These are phyloP conservation scores for Merluccius polli DNA, from an alignment of 2,797 vertebrate species.

Conservation along the genomic window DNA sequence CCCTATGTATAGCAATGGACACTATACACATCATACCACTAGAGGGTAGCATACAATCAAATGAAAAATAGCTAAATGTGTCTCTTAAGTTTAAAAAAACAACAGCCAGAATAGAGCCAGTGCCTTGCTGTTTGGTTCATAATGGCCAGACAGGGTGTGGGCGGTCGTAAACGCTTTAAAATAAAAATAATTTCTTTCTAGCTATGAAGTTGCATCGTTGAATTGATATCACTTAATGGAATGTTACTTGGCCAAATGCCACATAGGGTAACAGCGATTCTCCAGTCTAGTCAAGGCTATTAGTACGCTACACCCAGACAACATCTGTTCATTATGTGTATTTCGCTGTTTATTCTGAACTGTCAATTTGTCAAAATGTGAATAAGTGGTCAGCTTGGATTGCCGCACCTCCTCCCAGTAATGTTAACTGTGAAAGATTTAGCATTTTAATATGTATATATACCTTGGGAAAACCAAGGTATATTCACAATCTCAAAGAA, in stretches of 20 bases:
- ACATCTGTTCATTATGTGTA: not conserved
- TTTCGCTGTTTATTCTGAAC: not conserved
- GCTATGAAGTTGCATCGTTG: not conserved
- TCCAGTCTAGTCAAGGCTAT: not conserved
- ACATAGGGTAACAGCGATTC: not conserved
- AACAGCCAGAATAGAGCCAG: not conserved
- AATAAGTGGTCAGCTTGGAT: not conserved
- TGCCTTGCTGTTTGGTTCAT: not conserved
- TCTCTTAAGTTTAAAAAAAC: not conserved
- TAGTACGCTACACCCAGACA: not conserved
- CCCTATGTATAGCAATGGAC: not conserved
- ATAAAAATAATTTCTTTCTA: not conserved
- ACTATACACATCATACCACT: slow-evolving; percentile 29
- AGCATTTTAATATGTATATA: not conserved
- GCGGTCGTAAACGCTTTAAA: not conserved
- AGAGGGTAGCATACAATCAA: slow-evolving; percentile 57
- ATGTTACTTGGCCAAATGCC: not conserved
- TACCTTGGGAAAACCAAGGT: not conserved
- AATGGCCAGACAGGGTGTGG: not conserved
- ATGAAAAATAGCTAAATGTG: not conserved
- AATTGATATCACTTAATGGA: not conserved
- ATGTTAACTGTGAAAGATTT: not conserved
- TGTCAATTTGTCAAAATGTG: not conserved
- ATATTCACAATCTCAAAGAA: no score
- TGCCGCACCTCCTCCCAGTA: not conserved